phyloP scores from a whole-genome alignment of 2,797 vertebrate species.

The Tympanoctomys barrerae region DNA sequence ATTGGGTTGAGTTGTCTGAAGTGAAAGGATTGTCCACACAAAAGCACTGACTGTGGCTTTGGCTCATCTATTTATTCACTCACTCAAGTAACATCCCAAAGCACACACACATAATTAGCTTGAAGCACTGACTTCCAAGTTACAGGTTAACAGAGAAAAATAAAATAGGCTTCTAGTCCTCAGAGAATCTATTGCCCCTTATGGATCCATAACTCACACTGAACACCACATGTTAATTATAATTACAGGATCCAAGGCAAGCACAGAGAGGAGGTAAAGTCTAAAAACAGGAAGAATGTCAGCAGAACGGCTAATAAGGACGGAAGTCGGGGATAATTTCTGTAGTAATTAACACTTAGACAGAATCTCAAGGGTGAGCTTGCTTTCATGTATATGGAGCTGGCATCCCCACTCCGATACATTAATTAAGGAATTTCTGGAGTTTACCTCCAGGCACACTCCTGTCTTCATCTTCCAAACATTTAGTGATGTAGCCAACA shows the following conservation, averaged over 20 bases:
- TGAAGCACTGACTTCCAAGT: background rate
- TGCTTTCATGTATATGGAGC: background rate
- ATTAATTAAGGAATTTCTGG: conserved; percentile 39
- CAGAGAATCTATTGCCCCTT: background rate
- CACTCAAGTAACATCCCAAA: background rate
- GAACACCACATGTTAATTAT: background rate
- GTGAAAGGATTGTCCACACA: background rate
- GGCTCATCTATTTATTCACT: background rate
- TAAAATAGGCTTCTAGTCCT: background rate
- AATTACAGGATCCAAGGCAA: background rate
- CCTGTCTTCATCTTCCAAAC: background rate
- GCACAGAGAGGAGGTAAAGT: background rate
- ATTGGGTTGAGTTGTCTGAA: background rate
- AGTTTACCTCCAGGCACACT: background rate
- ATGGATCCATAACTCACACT: background rate
- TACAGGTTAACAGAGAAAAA: background rate
- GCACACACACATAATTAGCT: background rate
- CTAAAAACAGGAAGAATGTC: background rate
- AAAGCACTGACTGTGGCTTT: background rate
- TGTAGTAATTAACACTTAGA: background rate
- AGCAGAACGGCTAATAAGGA: background rate
- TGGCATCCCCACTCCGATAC: background rate
- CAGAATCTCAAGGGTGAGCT: background rate
- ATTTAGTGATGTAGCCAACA: background rate
- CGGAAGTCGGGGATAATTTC: background rate